A percentile compares a stretch with the other conserved stretches of the same genome.
These are phyloP conservation scores for Triplophysa dalaica DNA, from an alignment of 2,113 vertebrate species.

Conservation along the genomic window DNA sequence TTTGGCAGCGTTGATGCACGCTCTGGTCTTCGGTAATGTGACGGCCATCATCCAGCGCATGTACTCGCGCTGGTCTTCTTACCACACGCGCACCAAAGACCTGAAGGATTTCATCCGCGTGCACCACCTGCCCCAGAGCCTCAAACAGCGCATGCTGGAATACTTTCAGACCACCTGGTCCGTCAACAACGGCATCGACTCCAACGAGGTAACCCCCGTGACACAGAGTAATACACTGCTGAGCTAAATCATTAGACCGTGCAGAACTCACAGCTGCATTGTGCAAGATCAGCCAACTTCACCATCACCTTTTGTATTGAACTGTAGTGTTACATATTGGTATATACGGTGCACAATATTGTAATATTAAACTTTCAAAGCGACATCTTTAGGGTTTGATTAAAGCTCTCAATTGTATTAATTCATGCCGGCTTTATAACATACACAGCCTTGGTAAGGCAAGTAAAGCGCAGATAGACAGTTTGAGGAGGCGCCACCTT, in stretches of 20 bases:
- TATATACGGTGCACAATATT: neutral
- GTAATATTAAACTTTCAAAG: neutral
- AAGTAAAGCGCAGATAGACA: neutral
- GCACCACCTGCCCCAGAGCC: constrained; percentile 92
- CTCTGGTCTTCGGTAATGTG: constrained; percentile 96
- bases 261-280: constrained; percentile 23
- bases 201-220: constrained; percentile 78
- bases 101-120: constrained; percentile 97
- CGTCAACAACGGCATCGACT: constrained; percentile 98
- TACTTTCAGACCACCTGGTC: constrained; percentile 99
- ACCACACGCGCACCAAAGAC: constrained; percentile 97
- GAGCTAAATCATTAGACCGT: neutral
- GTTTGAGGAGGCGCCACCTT: neutral
- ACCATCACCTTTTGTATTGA: neutral
- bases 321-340: neutral
- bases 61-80: constrained; percentile 98
- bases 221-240: constrained; percentile 5
- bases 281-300: neutral
- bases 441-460: neutral
- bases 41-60: constrained; percentile 98
- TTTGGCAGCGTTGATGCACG: constrained; percentile 91
- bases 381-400: too few relatives aligned
- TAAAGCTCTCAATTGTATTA: neutral
- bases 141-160: constrained; percentile 98
- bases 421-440: neutral